Evolutionary conservation across 2,888 invertebrate genomes (phyloP).

Genomic region (Drosophila lacicola): DNA sequence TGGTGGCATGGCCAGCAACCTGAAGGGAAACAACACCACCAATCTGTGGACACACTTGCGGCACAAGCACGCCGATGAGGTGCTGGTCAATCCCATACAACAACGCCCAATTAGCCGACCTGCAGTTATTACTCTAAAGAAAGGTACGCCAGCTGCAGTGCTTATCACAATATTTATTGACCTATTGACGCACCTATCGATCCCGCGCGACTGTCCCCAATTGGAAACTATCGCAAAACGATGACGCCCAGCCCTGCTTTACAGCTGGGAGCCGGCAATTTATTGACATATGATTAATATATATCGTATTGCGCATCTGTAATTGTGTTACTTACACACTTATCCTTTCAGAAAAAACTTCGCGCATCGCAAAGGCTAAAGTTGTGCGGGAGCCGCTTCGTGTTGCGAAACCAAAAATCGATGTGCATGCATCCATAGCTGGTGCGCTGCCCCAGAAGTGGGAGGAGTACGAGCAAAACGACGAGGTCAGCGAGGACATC

Average conservation of each 20-base stretch:
- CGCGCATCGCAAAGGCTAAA: slow-evolving; percentile 62
- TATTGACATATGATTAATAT: slow-evolving; percentile 21
- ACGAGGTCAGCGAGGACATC: slow-evolving; percentile 66
- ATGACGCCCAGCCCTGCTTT: slow-evolving; percentile 45
- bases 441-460: slow-evolving; percentile 71
- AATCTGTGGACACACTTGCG: slow-evolving; percentile 69
- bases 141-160: slow-evolving; percentile 53
- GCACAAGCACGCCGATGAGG: slow-evolving; percentile 69
- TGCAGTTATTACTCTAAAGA: slow-evolving; percentile 54
- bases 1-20: slow-evolving; percentile 72
- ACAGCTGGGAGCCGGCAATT: slow-evolving; percentile 44
- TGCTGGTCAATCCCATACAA: slow-evolving; percentile 61
- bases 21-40: slow-evolving; percentile 69
- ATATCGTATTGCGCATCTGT: slow-evolving; percentile 19
- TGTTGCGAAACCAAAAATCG: slow-evolving; percentile 65
- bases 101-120: slow-evolving; percentile 43
- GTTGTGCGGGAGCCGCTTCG: slow-evolving; percentile 58
- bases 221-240: slow-evolving; percentile 40
- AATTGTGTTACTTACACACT: not conserved
- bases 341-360: slow-evolving; percentile 63
- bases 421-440: slow-evolving; percentile 31
- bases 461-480: slow-evolving; percentile 72
- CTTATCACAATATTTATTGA: slow-evolving; percentile 46
- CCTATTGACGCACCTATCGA: slow-evolving; percentile 60
- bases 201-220: slow-evolving; percentile 28